These are phyloP conservation scores for Aricia agestis DNA, from an alignment of 1,140 invertebrate species.

Conservation along the genomic window DNA sequence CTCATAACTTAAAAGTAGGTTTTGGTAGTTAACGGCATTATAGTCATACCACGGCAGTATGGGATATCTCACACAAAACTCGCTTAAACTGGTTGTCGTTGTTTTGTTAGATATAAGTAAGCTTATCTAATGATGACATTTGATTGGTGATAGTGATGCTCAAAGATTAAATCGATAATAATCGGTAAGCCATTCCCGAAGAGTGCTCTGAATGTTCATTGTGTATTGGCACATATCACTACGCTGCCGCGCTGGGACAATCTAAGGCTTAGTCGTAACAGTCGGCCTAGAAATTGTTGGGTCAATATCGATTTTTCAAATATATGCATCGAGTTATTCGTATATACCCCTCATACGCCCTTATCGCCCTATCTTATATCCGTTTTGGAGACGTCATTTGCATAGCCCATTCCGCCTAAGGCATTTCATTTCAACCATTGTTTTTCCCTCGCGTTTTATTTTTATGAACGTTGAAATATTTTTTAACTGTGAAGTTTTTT, in stretches of 20 bases:
- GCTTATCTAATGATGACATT: too few species aligned
- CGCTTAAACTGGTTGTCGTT: too few species aligned
- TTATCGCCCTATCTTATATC: slow-evolving; percentile 1
- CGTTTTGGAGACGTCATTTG: not conserved
- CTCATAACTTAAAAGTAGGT: too few species aligned
- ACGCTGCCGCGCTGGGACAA: not conserved
- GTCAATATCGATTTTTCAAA: not conserved
- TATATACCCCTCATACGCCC: not conserved
- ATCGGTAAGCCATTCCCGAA: not conserved
- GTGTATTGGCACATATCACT: not conserved
- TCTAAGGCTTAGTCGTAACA: not conserved
- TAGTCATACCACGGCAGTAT: too few species aligned
- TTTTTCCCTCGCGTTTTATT: not conserved
- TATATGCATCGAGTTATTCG: not conserved
- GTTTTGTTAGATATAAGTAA: too few species aligned
- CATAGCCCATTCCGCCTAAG: not conserved
- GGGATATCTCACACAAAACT: too few species aligned
- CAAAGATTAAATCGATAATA: not conserved
- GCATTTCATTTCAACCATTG: not conserved
- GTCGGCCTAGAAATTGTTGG: not conserved
- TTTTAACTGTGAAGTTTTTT: not conserved
- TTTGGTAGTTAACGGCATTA: too few species aligned
- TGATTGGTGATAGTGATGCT: too few species aligned
- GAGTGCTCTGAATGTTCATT: not conserved
- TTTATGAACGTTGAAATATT: not conserved